Conservation (phyloP, 2,797 vertebrate species). For the Numenius phaeopus region DNA sequence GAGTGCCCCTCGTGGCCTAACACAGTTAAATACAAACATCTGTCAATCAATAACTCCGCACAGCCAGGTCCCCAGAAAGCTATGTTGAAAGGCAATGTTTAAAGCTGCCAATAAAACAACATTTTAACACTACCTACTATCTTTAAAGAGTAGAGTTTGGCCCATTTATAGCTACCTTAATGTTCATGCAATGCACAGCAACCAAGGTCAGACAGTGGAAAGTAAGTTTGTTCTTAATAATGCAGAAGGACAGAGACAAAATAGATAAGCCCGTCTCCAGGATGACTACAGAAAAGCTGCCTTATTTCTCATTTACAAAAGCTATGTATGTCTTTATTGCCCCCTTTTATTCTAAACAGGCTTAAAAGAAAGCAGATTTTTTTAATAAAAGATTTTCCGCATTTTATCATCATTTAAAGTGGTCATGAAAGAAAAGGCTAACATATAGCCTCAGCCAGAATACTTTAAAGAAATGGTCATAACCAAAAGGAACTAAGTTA, state of each 20-base stretch:
- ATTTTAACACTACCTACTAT: background rate
- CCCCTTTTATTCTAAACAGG: background rate
- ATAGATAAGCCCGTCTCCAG: background rate
- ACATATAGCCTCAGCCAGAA: background rate
- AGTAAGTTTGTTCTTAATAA: constrained; percentile 22
- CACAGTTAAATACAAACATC: constrained; percentile 26
- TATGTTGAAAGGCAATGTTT: background rate
- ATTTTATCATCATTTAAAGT: background rate
- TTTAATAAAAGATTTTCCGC: background rate
- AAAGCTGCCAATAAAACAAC: background rate
- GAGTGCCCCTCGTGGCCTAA: background rate
- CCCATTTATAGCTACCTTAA: background rate
- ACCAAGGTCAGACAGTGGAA: background rate
- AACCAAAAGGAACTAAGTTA: background rate
- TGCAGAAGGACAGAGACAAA: background rate
- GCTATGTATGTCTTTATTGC: background rate
- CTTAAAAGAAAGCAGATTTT: background rate
- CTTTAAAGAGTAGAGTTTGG: background rate
- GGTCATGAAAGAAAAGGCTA: background rate
- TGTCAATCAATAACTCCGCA: background rate
- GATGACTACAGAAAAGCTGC: background rate
- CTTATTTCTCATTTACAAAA: background rate
- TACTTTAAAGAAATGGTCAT: background rate
- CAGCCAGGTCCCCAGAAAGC: background rate
- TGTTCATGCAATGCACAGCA: background rate